Evolutionary conservation across 2,797 vertebrate species (phyloP), one percentile per base, ranked within the genome.

Genomic region (Labeo calbasu): DNA sequence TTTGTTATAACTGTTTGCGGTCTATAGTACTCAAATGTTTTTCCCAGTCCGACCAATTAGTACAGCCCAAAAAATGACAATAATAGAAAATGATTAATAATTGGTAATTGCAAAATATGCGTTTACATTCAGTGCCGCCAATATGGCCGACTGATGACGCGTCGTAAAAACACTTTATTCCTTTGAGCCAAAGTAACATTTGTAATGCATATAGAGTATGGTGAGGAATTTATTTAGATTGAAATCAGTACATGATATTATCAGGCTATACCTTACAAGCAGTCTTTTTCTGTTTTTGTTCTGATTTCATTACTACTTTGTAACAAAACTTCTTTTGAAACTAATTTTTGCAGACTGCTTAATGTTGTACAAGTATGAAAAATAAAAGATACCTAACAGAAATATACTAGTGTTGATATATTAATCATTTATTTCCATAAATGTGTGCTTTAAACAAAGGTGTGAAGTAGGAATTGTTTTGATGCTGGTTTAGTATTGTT

Each of bases 401-500:
- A 68, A 68, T 40, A 68, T 40, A 68, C 65, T 40, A 36, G 32
- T 66, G 19, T 1, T 66, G 17, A 10, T 17, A 53, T 51, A 9
- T 9, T 13, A 12, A 23, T 61, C 13, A 14, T 36, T 19, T 0
- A 7, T 32, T 17, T 15, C 28, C 8, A 36, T 15, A 17, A 65
- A 65, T 36, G 15, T 66, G 8, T 66, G 63, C 15, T 4, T 66
- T 66, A 66, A 17, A 65, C 32, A 36, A 66, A 66, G 15, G 63
- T 10, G 15, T 32, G 28, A 9, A 66, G 65, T 46, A 70, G 21
- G 21, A 40, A 36, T 40, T 32, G 21, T 70, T 70, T 46, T 70
- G 68, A 70, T 70, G 68, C n/a, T 70, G 40, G 43, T 48, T 70
- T 12, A 48, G n/a, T 23, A 70, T 25, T 70, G 43, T 48, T 70